Base-by-base conservation (phyloP, 2,888 invertebrate genomes). In the Orthosia incerta region DNA sequence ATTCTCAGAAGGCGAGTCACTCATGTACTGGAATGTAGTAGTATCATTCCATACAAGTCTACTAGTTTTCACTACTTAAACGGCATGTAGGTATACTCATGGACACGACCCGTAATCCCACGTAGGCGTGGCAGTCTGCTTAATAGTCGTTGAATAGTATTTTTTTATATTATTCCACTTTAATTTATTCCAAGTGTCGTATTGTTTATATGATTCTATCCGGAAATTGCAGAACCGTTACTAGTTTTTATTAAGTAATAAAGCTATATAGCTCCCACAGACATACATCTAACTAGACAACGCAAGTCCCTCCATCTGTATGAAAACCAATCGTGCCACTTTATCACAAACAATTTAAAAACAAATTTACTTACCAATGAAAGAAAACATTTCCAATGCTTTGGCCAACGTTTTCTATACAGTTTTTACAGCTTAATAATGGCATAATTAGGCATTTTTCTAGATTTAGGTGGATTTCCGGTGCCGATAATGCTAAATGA, bases 61-160 rank as follows among this genome's bases (percentile, higher is more conserved):
- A 57, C 69, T 74, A 76, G 75, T 79, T 82, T 80, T 83, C 78
- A 83, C 83, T 77, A 76, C 76, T 70, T 78, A 77, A 78, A 76
- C 68, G 80, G 72, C 68, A 74, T 74, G 71, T 76, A 78, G 75
- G 64, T 70, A 71, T 74, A 83, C 75, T 84, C 84, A 82, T 83
- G 79, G 80, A 82, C 83, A 80, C 76, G 80, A 78, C 75, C 83
- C 76, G 79, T 86, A 82, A 79, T 87, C 80, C 76, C 74, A 76
- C 71, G 80, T 82, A 81, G 88, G 80, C 76, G 83, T 83, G 83
- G 80, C 74, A 74, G 69, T 31, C 69, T 61, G 48, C 51, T 59
- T 51, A 63, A 60, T 56, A 66, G 15, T 57, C 56, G 45, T 70
- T 68, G 67, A 20, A 70, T 66, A 80, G 65, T 70, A 72, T 66